Evolutionary conservation across 2,797 vertebrate genomes (phyloP).

Genomic region (Sylvia borin): DNA sequence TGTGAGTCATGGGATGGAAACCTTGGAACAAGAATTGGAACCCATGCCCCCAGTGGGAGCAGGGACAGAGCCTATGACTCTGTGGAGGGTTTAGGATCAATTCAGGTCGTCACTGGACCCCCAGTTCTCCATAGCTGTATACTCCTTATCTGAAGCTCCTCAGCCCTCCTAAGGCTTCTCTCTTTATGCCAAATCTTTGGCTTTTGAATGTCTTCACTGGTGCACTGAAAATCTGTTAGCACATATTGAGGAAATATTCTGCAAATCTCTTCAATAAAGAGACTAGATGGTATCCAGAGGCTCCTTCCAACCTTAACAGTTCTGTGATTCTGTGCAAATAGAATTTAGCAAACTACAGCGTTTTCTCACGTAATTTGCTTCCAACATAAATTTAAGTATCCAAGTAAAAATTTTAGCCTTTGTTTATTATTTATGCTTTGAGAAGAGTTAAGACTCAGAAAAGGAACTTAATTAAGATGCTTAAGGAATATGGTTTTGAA

Average conservation of each 20-base stretch:
- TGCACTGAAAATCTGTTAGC: not conserved
- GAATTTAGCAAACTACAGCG: not conserved
- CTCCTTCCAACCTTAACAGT: not conserved
- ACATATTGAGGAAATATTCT: not conserved
- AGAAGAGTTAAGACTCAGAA: not conserved
- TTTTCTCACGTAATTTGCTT: not conserved
- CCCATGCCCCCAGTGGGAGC: fast-evolving
- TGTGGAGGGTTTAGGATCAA: not conserved
- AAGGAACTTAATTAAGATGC: not conserved
- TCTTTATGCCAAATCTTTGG: not conserved
- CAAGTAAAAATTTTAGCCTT: not conserved
- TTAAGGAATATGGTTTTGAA: not conserved
- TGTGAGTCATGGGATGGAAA: not conserved
- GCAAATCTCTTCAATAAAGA: not conserved
- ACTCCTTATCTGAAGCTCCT: not conserved
- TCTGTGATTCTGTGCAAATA: not conserved
- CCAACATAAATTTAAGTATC: not conserved
- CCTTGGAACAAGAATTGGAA: not conserved
- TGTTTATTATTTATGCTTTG: not conserved
- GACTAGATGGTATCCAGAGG: not conserved
- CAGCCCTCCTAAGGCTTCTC: not conserved
- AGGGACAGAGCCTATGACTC: not conserved
- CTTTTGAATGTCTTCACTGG: not conserved
- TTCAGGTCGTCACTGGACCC: not conserved
- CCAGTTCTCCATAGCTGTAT: not conserved